Base-by-base conservation (phyloP, 2,113 vertebrate genomes). In the Panthera uncia region DNA sequence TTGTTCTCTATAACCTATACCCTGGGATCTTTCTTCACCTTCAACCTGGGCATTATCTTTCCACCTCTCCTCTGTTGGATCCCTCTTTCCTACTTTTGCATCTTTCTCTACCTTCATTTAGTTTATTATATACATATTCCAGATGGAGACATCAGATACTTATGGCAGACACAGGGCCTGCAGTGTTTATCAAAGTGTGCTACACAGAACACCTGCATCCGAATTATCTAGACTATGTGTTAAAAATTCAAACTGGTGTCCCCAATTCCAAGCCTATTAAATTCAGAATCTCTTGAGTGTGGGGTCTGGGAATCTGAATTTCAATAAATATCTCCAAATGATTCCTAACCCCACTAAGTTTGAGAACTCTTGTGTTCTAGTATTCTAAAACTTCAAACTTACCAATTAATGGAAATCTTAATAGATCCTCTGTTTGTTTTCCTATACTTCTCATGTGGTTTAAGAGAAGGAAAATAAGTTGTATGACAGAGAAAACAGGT, bases 321-420 rank as follows among this genome's bases (percentile, higher is more conserved):
- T 93, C 55, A 88, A 13, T 16, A 73, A 52, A 27, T 68, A 29
- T 80, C 68, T 73, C 33, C 48, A 23, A 2, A 52, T 80, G 69
- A 96, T 52, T 73, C 33, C n/a, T 91, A 48, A 11, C 4, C 23
- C 15, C n/a, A 63, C 52, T 57, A 79, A 91, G 61, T 52, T 66
- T 88, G 73, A 95, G 33, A 89, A 85, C 15, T 88, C 55, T 52
- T 81, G 4, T 79, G 4, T 79, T 79, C 18, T 19, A 3, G 1
- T 94, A 65, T 88, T 95, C 9, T 66, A 66, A 86, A 95, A 89
- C 52, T n/a, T 91, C n/a, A 33, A 33, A 74, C 8, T 50, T 89
- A 65, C 31, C 41, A 80, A 74, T 19, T 93, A 41, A 31, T 33
- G 4, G 36, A 82, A 83, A 63, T 93, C 38, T 73, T 87, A 73